Percentiles rank a stretch among this genome's conserved stretches.
Conservation (phyloP, 92 coral and sea anemone genomes). For the Anthopleura xanthogrammica region DNA sequence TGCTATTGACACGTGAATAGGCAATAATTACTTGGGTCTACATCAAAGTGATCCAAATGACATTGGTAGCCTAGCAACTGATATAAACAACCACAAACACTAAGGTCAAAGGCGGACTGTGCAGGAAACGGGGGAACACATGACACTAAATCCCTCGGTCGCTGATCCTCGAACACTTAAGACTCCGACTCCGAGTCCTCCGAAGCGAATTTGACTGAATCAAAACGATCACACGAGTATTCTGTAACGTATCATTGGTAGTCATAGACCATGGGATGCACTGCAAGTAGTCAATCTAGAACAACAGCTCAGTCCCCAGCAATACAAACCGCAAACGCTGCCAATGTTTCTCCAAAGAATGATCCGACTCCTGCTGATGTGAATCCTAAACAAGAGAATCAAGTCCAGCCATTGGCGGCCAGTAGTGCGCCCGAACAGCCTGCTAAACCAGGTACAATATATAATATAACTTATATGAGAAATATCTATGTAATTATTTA, state of each 20-base stretch:
- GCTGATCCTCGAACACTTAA: neutral
- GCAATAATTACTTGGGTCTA: constrained; percentile 19
- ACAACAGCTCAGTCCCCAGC: constrained; percentile 30
- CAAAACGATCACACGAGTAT: neutral
- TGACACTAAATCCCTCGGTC: constrained; percentile 10
- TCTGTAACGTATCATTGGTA: neutral
- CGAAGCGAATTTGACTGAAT: neutral
- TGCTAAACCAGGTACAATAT: constrained; percentile 28
- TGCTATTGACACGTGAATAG: constrained; percentile 29
- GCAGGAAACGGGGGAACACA: constrained; percentile 34
- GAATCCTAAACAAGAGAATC: constrained; percentile 30
- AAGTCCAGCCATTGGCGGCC: constrained; percentile 15
- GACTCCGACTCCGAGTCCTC: neutral
- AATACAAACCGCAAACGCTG: constrained; percentile 29
- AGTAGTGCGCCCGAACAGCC: neutral
- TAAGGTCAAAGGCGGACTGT: constrained; percentile 19
- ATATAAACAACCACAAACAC: constrained; percentile 71
- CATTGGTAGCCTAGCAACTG: constrained; percentile 63
- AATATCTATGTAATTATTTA: neutral
- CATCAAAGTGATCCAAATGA: constrained; percentile 34
- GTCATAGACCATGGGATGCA: constrained; percentile 65
- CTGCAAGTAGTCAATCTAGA: constrained; percentile 66
- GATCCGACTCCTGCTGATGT: constrained; percentile 16
- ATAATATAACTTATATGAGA: neutral
- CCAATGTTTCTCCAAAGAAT: constrained; percentile 21